Evolutionary conservation across 2,797 vertebrate genomes (phyloP).

Genomic region (Neosilurus mollespiculum): DNA sequence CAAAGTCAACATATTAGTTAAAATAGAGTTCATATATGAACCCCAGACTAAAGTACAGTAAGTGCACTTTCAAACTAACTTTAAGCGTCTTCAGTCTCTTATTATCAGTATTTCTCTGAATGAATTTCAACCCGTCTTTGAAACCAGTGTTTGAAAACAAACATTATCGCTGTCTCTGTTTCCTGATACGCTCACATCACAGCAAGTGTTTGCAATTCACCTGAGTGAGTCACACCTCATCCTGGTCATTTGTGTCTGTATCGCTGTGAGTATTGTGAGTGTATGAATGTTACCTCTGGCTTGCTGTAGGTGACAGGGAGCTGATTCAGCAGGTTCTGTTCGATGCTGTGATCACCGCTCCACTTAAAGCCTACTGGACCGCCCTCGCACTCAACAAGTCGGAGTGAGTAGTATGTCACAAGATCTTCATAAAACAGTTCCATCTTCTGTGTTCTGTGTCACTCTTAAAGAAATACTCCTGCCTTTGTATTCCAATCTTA

Average conservation of each 20-base stretch:
- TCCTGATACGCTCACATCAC: not conserved
- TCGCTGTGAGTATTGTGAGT: not conserved
- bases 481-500: not conserved
- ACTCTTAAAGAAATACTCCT: not conserved
- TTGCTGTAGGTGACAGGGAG: constrained; percentile 87
- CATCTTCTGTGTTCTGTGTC: not conserved
- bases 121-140: not conserved
- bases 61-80: not conserved
- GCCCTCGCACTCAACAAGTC: constrained; percentile 94
- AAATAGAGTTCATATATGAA: not conserved
- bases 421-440: not conserved
- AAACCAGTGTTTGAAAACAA: not conserved
- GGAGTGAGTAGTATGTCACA: constrained; percentile 77
- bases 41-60: not conserved
- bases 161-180: not conserved
- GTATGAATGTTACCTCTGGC: constrained; percentile 38
- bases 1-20: not conserved
- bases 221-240: constrained; percentile 14
- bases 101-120: not conserved
- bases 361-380: constrained; percentile 93
- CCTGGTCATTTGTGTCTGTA: constrained; percentile 12
- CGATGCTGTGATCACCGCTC: constrained; percentile 92
- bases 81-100: not conserved
- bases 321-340: constrained; percentile 95
- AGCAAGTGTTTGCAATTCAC: not conserved